A percentile compares a stretch with the other conserved stretches of the same genome.
Evolutionary conservation across 2,113 vertebrate species (phyloP).

Genomic region (Chrysemys picta): DNA sequence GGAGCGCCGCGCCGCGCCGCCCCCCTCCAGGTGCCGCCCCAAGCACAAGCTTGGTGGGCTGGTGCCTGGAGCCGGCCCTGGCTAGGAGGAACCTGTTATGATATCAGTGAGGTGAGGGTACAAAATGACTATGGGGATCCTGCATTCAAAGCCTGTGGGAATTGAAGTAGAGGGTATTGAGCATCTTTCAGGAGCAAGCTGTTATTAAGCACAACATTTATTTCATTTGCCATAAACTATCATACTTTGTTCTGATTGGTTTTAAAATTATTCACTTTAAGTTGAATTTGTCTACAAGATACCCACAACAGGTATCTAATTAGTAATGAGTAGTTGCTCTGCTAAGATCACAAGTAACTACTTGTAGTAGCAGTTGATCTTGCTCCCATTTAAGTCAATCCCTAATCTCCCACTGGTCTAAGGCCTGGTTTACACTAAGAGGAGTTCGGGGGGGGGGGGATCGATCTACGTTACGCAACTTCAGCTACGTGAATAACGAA

Average conservation of each 20-base stretch:
- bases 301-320: background rate
- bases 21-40: too few relatives aligned
- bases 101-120: background rate
- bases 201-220: background rate
- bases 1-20: too few relatives aligned
- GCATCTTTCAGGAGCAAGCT: background rate
- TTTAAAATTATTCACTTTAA: background rate
- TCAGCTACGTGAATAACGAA: too few relatives aligned
- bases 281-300: background rate
- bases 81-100: background rate
- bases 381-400: background rate
- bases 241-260: background rate
- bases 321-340: background rate
- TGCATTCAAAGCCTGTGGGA: background rate
- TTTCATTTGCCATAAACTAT: background rate
- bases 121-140: background rate
- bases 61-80: too few relatives aligned
- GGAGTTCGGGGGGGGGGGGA: too few relatives aligned
- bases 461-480: too few relatives aligned
- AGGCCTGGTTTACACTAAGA: too few relatives aligned
- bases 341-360: background rate
- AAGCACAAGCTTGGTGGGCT: too few relatives aligned
- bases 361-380: background rate
- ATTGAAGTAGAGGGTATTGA: background rate
- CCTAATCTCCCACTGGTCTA: background rate